Evolutionary conservation across 2,797 vertebrate species (phyloP).

Genomic region (Erithacus rubecula): DNA sequence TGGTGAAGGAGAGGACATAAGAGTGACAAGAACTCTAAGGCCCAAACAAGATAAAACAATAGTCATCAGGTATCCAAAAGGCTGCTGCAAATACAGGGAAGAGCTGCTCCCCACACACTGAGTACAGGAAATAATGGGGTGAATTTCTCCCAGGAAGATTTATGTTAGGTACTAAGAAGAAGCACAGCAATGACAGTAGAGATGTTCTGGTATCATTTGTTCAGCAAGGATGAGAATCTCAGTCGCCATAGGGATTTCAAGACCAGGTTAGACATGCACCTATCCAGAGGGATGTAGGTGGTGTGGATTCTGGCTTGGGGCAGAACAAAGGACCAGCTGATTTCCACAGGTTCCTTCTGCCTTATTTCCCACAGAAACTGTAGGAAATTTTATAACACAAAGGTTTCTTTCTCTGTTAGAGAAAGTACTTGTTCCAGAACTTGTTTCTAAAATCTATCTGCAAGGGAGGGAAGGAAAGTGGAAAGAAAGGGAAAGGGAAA

Average conservation of each 20-base stretch:
- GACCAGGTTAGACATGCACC: background rate
- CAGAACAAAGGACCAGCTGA: background rate
- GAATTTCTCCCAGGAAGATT: background rate
- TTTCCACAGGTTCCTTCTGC: background rate
- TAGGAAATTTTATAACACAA: background rate
- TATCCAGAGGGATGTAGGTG: background rate
- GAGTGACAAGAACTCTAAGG: background rate
- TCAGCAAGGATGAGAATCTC: background rate
- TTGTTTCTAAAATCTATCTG: background rate
- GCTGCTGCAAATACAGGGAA: background rate
- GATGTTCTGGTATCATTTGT: background rate
- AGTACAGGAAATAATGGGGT: background rate
- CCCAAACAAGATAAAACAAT: background rate
- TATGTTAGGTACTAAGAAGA: background rate
- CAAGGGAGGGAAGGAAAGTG: background rate
- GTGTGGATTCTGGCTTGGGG: background rate
- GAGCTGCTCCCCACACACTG: background rate
- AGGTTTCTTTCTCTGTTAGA: background rate
- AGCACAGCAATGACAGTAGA: background rate
- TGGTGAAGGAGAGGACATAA: background rate
- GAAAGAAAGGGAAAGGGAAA: no score
- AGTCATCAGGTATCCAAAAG: background rate
- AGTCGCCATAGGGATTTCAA: background rate
- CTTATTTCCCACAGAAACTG: background rate
- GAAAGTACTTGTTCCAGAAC: background rate